Percentiles rank a stretch among this genome's conserved stretches.
Conservation (phyloP, 2,888 invertebrate genomes). For the Melieria crassipennis region DNA sequence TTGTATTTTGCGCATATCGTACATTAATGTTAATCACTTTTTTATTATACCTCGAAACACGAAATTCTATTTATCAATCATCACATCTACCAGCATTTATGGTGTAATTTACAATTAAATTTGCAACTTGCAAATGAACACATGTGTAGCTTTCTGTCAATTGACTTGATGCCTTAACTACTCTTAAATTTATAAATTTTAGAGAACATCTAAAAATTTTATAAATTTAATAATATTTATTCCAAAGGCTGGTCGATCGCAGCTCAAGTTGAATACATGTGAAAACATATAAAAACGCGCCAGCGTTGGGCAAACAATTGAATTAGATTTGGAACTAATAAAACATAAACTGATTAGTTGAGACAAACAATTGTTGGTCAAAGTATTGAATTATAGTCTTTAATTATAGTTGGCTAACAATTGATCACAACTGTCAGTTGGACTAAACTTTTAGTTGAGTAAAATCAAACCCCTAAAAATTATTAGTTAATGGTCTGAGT, state of each 20-base stretch:
- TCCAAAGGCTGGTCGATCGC: conserved; percentile 25
- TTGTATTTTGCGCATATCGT: background rate
- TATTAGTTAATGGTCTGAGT: no score
- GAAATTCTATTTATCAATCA: conserved; percentile 3
- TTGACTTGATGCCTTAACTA: background rate
- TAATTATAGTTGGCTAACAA: no score
- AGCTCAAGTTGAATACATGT: background rate
- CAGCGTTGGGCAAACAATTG: no score
- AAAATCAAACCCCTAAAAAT: no score
- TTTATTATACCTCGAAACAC: background rate
- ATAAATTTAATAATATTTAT: conserved; percentile 22
- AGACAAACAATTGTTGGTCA: no score
- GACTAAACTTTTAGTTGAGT: no score
- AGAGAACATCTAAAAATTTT: conserved; percentile 9
- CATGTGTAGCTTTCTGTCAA: background rate
- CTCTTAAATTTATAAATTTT: conserved; percentile 12
- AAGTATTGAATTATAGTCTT: no score
- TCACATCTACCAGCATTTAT: background rate
- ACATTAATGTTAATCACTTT: background rate
- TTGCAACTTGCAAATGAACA: conserved; percentile 6
- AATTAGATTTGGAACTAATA: no score
- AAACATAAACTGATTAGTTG: no score
- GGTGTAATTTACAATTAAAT: background rate
- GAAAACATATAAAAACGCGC: background rate
- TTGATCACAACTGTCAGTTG: no score